Evolutionary conservation across 2,113 vertebrate species (phyloP), one percentile per base, ranked within the genome.

Genomic region (Rhinogobius similis): DNA sequence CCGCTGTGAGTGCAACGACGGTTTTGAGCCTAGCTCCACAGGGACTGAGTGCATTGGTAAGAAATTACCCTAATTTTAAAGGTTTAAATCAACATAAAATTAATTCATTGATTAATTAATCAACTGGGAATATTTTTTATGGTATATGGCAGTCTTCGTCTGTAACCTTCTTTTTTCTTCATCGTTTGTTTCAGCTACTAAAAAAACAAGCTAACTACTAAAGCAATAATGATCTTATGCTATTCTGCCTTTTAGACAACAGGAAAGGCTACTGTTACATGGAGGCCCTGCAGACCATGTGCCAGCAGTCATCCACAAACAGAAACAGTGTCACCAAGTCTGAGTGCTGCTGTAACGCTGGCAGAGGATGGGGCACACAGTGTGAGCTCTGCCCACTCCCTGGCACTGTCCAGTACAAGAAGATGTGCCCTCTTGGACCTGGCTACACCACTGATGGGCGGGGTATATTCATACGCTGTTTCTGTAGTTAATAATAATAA

Each of bases 381-480:
- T 99, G 97, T 1, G 96, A 98, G 75, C 92, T 96, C 21, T 99
- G 96, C 63, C 97, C 97, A 0, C 92, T 99, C 21, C 96, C 95
- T 0, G 94, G 95, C 66, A 99, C 97, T 0, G 76, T 95, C 9
- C 92, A 94, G 62, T 95, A 96, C 92, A 96, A 95, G 90, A 96
- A 91, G 73, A 96, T 98, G 95, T 99, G 97, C 64, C 96, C 96
- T 0, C 95, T 96, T 0, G 96, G 97, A 41, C 92, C 94, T 0
- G 97, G 97, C 0, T 99, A 96, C 81, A 95, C 94, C 44, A 94
- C 94, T 0, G 94, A 97, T 0, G 96, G 96, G 21, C 92, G 90
- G 91, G 97, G 96, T 63, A 43, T 23, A 23, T 23, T 23, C n/a
- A 39, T 6, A 11, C 7, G 14, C 14, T 58, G 55, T 43, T 43